phyloP scores from a whole-genome alignment of 1,140 invertebrate species.

The Drosophila fuyamai region DNA sequence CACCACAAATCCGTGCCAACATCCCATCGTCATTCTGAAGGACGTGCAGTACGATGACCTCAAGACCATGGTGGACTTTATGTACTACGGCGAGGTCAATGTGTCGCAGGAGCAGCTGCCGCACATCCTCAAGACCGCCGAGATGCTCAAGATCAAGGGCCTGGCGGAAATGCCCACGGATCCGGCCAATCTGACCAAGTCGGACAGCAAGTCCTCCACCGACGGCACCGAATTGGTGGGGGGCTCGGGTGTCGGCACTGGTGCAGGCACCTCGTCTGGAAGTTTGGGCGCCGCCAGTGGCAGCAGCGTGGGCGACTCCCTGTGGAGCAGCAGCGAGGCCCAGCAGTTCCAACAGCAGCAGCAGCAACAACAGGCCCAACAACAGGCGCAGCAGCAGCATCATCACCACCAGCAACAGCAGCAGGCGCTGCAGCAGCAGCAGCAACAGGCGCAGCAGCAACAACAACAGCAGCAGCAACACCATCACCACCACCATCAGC shows the following conservation, averaged over 20 bases:
- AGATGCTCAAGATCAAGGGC: slow-evolving; percentile 94
- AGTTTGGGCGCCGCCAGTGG: slow-evolving; percentile 67
- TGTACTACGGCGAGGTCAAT: slow-evolving; percentile 96
- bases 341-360: slow-evolving; percentile 81
- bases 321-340: slow-evolving; percentile 83
- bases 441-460: slow-evolving; percentile 71
- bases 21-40: slow-evolving; percentile 95
- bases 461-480: slow-evolving; percentile 73
- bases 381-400: slow-evolving; percentile 74
- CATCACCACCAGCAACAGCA: slow-evolving; percentile 68
- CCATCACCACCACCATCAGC: slow-evolving; percentile 73
- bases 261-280: slow-evolving; percentile 50
- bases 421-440: slow-evolving; percentile 67
- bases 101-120: slow-evolving; percentile 94
- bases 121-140: slow-evolving; percentile 94
- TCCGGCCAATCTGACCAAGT: slow-evolving; percentile 88
- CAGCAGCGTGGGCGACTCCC: slow-evolving; percentile 75
- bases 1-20: slow-evolving; percentile 93
- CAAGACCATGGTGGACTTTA: slow-evolving; percentile 95
- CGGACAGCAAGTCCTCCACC: slow-evolving; percentile 86
- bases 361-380: slow-evolving; percentile 63
- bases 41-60: slow-evolving; percentile 94
- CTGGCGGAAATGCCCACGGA: slow-evolving; percentile 92
- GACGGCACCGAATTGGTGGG: slow-evolving; percentile 77
- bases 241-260: slow-evolving; percentile 51